Evolutionary conservation across 2,113 vertebrate species (phyloP), one percentile per base, ranked within the genome.

Genomic region (Cinclus mexicanus): DNA sequence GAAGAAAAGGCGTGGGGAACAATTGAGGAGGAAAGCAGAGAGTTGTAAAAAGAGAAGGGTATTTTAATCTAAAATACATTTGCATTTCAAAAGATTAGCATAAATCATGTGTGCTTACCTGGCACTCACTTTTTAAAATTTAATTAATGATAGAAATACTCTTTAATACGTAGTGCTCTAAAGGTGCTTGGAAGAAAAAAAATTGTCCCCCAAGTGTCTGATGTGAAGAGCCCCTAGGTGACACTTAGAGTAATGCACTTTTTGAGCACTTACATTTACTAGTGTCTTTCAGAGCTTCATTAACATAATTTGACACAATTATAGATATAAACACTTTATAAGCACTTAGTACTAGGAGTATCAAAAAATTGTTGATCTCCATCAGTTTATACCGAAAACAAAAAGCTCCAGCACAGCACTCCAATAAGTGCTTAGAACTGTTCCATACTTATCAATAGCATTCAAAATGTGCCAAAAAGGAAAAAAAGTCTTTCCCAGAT

Each of bases 231-330:
- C 69, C 92, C 87, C 96, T 93, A 74, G 78, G 97, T 97, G 96
- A 97, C 83, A 97, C 96, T 97, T 90, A 94, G 96, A 97, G 94
- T 98, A 98, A 97, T 92, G 90, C 69, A 94, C 95, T 98, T 97
- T 97, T 97, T 98, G 95, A 97, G 94, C 94, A 95, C 97, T 98
- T 97, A 94, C 97, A 91, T 85, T 94, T 96, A 97, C 75, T 93
- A 97, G 92, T 98, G 96, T 96, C 95, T 98, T 97, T 94, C 94
- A 97, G 95, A 19, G 60, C 44, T 97, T 97, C 96, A 97, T 98
- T 98, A 98, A 78, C 96, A 97, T 98, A 97, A 98, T 98, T 97
- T 92, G 76, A 97, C 92, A 96, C 96, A 97, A 96, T 98, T 97
- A 97, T 22, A 97, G 95, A 91, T 96, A 97, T 97, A 98, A 98